Conservation (phyloP, 2,113 vertebrate genomes). For the Leucosticte australis region DNA sequence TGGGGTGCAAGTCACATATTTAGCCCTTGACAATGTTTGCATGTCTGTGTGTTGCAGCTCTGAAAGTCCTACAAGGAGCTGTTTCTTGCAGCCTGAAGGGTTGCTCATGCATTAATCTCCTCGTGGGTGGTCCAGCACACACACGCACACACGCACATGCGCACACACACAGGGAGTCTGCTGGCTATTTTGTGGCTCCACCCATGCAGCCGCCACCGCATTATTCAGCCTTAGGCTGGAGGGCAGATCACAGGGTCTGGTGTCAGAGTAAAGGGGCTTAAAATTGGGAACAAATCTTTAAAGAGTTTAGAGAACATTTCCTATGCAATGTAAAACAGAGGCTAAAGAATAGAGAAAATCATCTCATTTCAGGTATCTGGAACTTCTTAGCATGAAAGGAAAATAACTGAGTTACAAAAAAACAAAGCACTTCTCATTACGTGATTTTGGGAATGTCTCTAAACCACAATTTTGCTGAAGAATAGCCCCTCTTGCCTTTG, state of each 20-base stretch:
- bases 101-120: neutral
- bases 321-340: neutral
- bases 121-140: neutral
- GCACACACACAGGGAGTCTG: neutral
- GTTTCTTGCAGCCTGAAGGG: neutral
- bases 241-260: neutral
- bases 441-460: neutral
- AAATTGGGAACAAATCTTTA: neutral
- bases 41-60: neutral
- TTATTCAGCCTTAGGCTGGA: neutral
- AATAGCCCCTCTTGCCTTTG: neutral
- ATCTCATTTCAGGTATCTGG: neutral
- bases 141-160: neutral
- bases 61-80: neutral
- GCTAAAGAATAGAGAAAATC: neutral
- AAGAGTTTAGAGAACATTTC: neutral
- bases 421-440: neutral
- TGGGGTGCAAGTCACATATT: neutral
- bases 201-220: neutral
- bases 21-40: neutral
- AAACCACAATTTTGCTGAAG: neutral
- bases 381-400: neutral
- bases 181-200: neutral
- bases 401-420: conserved; percentile 15
- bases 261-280: neutral